These are phyloP conservation scores for Oplegnathus fasciatus DNA, from an alignment of 2,113 vertebrate genomes.

Conservation along the genomic window DNA sequence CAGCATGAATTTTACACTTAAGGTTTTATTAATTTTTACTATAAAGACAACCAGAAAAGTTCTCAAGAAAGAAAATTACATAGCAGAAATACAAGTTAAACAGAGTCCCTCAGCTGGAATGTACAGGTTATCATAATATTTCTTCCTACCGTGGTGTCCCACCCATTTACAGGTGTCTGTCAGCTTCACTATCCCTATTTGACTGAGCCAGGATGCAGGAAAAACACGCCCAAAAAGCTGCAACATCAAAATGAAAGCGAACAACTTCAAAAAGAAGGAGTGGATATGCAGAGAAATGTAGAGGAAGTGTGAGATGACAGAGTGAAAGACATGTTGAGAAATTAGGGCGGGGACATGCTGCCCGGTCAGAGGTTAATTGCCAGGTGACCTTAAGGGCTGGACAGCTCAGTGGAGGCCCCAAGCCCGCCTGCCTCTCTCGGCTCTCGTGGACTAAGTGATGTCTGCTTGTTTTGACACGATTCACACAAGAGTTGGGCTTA, in stretches of 20 bases:
- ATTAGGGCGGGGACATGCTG: conserved; percentile 40
- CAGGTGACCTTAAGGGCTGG: conserved; percentile 75
- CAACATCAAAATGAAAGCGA: not conserved
- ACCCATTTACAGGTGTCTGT: not conserved
- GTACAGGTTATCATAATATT: not conserved
- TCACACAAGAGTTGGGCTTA: conserved; percentile 79
- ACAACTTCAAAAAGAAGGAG: not conserved
- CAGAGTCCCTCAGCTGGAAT: too few relatives aligned
- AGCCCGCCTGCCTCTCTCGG: conserved; percentile 64
- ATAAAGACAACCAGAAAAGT: not conserved
- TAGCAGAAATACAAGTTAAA: not conserved
- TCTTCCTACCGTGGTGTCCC: not conserved
- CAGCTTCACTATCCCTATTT: not conserved
- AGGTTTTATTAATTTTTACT: not conserved
- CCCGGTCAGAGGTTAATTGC: conserved; percentile 82
- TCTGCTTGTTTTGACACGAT: conserved; percentile 84
- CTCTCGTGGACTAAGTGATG: conserved; percentile 75
- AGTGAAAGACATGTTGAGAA: conserved; percentile 34
- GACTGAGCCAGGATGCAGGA: not conserved
- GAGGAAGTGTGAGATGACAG: conserved; percentile 22
- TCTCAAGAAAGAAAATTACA: too few relatives aligned
- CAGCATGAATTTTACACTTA: not conserved
- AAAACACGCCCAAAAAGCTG: not conserved
- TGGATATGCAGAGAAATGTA: not conserved
- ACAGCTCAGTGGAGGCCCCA: conserved; percentile 67